Percentiles rank a stretch among this genome's conserved stretches.
Conservation (phyloP, 2,888 invertebrate species). For the Acleris laterana region DNA sequence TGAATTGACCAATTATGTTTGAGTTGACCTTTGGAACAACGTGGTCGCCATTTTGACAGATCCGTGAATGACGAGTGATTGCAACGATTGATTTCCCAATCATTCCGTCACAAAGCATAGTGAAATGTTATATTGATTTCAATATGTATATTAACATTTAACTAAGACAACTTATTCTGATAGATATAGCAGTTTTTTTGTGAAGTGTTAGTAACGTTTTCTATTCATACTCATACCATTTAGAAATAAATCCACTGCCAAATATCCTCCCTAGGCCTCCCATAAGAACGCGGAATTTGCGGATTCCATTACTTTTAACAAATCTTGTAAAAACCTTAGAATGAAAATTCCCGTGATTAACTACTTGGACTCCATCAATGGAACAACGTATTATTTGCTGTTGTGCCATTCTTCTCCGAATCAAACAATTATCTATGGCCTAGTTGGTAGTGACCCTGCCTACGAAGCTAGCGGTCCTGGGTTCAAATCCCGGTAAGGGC, state of each 20-base stretch:
- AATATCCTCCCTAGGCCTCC: too few species aligned
- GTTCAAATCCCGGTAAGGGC: too few species aligned
- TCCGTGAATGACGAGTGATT: conserved; percentile 11
- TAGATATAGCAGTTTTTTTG: neutral
- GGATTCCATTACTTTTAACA: too few species aligned
- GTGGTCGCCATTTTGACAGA: conserved; percentile 22
- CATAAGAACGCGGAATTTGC: too few species aligned
- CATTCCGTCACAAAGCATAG: conserved; percentile 3
- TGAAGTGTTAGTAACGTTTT: too few species aligned
- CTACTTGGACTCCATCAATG: too few species aligned
- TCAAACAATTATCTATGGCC: conserved; percentile 1
- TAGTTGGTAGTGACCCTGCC: too few species aligned
- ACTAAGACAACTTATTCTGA: conserved; percentile 2
- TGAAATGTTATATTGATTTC: conserved; percentile 7
- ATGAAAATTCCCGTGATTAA: too few species aligned
- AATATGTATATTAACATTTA: neutral
- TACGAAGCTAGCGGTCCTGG: too few species aligned
- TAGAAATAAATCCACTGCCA: too few species aligned
- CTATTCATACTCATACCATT: too few species aligned
- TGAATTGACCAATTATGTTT: conserved; percentile 26
- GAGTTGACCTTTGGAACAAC: conserved; percentile 15
- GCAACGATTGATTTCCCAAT: conserved; percentile 29
- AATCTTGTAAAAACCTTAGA: too few species aligned
- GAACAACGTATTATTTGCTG: neutral
- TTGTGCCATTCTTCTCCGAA: neutral